Conservation (phyloP, 2,113 vertebrate species). For the Rhabdornis inornatus region DNA sequence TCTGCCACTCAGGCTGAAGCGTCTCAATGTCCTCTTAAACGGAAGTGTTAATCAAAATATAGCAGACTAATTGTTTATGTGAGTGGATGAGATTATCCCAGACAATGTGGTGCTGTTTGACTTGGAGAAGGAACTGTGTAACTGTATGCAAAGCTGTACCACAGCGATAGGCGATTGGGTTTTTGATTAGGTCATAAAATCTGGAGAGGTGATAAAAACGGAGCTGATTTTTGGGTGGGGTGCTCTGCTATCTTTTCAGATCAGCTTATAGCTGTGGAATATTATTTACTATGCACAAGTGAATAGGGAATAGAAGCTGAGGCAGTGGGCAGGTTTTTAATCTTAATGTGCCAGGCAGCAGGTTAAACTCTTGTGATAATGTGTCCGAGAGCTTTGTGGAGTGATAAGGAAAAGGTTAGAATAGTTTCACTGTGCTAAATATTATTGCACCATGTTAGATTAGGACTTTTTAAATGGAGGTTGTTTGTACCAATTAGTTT, state of each 20-base stretch:
- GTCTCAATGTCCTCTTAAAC: background rate
- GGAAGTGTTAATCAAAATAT: constrained; percentile 45
- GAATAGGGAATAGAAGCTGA: background rate
- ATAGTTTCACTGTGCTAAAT: background rate
- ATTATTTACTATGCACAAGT: background rate
- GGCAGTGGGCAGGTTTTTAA: background rate
- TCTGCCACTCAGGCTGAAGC: background rate
- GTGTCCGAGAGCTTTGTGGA: background rate
- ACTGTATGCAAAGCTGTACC: background rate
- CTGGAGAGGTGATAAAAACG: constrained; percentile 29
- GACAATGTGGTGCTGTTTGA: constrained; percentile 21
- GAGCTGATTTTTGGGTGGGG: constrained; percentile 1
- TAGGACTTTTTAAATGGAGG: background rate
- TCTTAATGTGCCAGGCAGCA: background rate
- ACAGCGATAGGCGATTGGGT: background rate
- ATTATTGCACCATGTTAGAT: background rate
- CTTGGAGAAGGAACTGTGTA: background rate
- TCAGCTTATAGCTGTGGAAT: background rate
- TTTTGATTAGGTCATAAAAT: constrained; percentile 9
- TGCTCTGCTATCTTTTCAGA: background rate
- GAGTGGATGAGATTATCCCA: constrained; percentile 7
- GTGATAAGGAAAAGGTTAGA: background rate
- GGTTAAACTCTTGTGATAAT: background rate
- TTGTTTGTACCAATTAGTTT: background rate
- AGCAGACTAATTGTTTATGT: constrained; percentile 37